Percentiles rank a stretch among this genome's conserved stretches.
These are phyloP conservation scores for Leuctra nigra DNA, from an alignment of 2,888 invertebrate species.

Conservation along the genomic window DNA sequence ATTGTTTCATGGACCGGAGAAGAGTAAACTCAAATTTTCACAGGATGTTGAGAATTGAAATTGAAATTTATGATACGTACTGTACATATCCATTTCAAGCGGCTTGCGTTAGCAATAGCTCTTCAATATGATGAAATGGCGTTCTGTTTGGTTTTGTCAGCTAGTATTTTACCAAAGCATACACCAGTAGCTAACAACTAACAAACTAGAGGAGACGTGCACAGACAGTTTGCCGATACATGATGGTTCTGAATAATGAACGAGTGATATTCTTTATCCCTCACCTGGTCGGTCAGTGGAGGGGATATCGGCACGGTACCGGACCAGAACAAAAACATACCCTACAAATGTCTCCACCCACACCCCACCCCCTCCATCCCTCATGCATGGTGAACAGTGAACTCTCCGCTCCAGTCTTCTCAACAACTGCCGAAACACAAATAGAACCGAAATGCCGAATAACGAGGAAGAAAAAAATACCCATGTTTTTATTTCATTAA, in stretches of 20 bases:
- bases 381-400: no score
- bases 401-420: no score
- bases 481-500: slow-evolving; percentile 5
- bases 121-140: slow-evolving; percentile 20
- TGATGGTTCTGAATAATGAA: slow-evolving; percentile 23
- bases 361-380: no score
- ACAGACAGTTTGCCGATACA: slow-evolving; percentile 21
- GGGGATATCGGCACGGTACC: neutral
- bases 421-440: neutral
- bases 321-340: neutral
- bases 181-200: slow-evolving; percentile 12
- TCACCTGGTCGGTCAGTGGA: neutral
- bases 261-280: slow-evolving; percentile 13
- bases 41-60: neutral
- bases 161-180: slow-evolving; percentile 18
- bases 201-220: neutral
- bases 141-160: slow-evolving; percentile 24
- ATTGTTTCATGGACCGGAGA: no score
- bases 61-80: neutral
- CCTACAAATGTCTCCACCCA: neutral
- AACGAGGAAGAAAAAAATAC: slow-evolving; percentile 1
- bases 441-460: neutral
- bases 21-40: neutral
- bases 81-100: no score
- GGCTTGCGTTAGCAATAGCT: slow-evolving; percentile 1